These are phyloP conservation scores for Jacana jacana DNA, from an alignment of 2,113 vertebrate genomes.

Conservation along the genomic window DNA sequence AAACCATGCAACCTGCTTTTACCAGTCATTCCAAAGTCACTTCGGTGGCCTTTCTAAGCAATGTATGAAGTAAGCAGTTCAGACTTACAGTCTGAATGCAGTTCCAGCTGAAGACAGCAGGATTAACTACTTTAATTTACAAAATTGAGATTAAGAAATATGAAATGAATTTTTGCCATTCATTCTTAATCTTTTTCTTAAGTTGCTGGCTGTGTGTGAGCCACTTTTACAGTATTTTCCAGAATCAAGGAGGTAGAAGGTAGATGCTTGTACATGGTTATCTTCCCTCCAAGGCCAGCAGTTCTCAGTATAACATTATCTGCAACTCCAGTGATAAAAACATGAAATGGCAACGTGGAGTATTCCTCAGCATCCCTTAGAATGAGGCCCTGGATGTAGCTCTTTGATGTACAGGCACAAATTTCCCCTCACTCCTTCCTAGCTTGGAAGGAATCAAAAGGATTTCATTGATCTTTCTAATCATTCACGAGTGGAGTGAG, in stretches of 20 bases:
- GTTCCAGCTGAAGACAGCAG: neutral
- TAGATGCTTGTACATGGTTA: neutral
- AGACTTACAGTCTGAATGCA: neutral
- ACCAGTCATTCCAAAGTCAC: neutral
- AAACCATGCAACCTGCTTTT: neutral
- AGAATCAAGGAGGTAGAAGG: neutral
- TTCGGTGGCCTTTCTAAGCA: neutral
- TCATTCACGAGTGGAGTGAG: neutral
- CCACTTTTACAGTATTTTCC: neutral
- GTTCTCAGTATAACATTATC: neutral
- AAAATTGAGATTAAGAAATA: neutral
- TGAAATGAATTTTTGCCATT: neutral
- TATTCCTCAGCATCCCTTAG: neutral
- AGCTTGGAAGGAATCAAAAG: neutral
- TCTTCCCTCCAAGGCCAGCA: neutral
- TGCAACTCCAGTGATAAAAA: neutral
- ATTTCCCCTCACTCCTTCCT: neutral
- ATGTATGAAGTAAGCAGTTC: neutral
- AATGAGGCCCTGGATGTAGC: neutral
- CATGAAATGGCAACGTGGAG: neutral
- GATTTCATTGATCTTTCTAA: neutral
- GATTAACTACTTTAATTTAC: neutral
- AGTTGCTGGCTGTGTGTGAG: neutral
- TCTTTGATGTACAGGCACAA: neutral
- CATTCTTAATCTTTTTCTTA: neutral